These are phyloP conservation scores for Apis mellifera DNA, from an alignment of 1,140 invertebrate species.

Conservation along the genomic window DNA sequence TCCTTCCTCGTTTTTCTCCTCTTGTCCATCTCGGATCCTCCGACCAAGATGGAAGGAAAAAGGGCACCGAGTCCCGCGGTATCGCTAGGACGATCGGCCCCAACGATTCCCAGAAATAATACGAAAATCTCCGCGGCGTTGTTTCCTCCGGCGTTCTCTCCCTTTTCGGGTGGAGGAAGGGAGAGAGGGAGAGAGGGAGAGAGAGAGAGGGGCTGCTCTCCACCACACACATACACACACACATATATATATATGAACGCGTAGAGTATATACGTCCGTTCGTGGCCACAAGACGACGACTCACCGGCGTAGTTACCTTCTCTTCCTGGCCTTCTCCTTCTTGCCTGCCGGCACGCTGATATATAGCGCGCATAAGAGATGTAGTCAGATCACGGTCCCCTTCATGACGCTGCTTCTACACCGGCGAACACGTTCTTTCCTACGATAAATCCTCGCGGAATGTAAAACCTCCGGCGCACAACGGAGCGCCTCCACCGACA, in stretches of 20 bases:
- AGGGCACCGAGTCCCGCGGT: slow-evolving; percentile 36
- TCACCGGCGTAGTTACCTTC: slow-evolving; percentile 45
- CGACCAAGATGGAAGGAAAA: slow-evolving; percentile 41
- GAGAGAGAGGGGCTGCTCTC: neutral
- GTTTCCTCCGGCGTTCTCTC: neutral
- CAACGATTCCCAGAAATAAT: slow-evolving; percentile 61
- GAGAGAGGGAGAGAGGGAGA: neutral
- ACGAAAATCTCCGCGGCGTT: slow-evolving; percentile 51
- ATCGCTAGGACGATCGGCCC: slow-evolving; percentile 52
- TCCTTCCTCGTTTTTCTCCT: slow-evolving; percentile 16
- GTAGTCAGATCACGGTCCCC: slow-evolving; percentile 73
- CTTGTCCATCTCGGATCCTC: slow-evolving; percentile 22
- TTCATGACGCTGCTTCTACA: slow-evolving; percentile 75
- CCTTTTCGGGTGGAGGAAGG: slow-evolving; percentile 15
- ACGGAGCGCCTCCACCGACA: slow-evolving; percentile 9
- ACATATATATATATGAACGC: neutral
- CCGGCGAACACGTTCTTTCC: slow-evolving; percentile 73
- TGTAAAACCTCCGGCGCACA: slow-evolving; percentile 66
- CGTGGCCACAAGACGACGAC: slow-evolving; percentile 30
- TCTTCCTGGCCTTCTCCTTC: slow-evolving; percentile 43
- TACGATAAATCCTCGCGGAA: slow-evolving; percentile 76
- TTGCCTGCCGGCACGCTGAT: slow-evolving; percentile 68
- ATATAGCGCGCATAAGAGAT: slow-evolving; percentile 74
- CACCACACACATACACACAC: too few species aligned
- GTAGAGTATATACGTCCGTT: slow-evolving; percentile 27